Base-by-base conservation (phyloP, 2,888 invertebrate species). In the Spodoptera exigua region DNA sequence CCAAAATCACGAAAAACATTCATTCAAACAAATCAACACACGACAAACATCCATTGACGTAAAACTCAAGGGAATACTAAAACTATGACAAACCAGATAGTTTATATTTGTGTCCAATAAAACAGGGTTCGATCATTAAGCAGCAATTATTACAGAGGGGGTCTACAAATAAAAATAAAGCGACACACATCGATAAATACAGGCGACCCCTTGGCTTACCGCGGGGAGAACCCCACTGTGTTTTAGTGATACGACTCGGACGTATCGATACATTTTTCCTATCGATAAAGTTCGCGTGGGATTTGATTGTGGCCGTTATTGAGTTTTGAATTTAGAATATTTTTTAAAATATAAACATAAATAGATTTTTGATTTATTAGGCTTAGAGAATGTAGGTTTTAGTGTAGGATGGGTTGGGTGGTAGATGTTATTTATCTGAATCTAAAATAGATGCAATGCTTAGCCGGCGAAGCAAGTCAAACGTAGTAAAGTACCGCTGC, bases 181-280 rank as follows among this genome's bases (percentile, higher is more conserved):
- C 86, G 86, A 82, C 83, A 85, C 81, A 83, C 82, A 81, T 85
- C 87, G 88, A 91, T 91, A 90, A 91, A 90, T 89, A 89, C n/a
- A n/a, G n/a, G 87, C 74, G 77, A 78, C 80, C 85, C 82, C 78
- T 79, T 84, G 84, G 83, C 84, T 84, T 84, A 86, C 83, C 85
- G 73, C 80, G 82, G 83, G 84, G 85, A 79, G 70, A 78, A 83
- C 87, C 89, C 89, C 79, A 78, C 71, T 62, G 73, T 72, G 71
- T 54, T 68, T 66, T 89, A 91, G 90, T 68, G 90, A 78, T 78
- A 90, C 63, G 81, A 77, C 56, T 51, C 40, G 45, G 43, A 48
- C 48, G 27, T 10, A 45, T 14, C 56, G 52, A 3, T 45, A 54
- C 34, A 17, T 21, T 34, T 43, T 35, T 10, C 2, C 2, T 85